Evolutionary conservation across 2,797 vertebrate species (phyloP).

Genomic region (Acanthornis magna): DNA sequence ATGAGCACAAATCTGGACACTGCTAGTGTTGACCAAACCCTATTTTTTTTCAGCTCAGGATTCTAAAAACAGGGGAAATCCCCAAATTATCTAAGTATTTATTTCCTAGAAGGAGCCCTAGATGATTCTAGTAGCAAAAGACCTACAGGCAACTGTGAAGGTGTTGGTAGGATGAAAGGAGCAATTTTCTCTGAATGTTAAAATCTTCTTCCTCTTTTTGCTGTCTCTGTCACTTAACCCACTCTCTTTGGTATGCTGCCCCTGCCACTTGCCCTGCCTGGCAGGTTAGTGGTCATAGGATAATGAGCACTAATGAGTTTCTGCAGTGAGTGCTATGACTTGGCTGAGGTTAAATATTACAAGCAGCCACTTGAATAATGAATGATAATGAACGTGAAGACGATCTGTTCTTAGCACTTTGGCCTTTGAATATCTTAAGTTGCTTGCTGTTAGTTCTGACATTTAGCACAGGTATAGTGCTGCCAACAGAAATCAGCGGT

Average conservation of each 20-base stretch:
- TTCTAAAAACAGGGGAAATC: not conserved
- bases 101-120: not conserved
- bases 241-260: not conserved
- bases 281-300: not conserved
- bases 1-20: rapidly evolving
- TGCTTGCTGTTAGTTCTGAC: not conserved
- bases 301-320: conserved; percentile 31
- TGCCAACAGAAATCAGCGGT: not conserved
- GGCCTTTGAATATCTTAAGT: not conserved
- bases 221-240: not conserved
- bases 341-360: conserved; percentile 19
- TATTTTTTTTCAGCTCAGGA: not conserved
- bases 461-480: not conserved
- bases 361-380: conserved; percentile 27
- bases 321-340: not conserved
- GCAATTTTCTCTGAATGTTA: not conserved
- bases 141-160: not conserved
- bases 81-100: not conserved
- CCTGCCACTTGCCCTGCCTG: not conserved
- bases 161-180: not conserved
- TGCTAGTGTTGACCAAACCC: not conserved
- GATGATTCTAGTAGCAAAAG: not conserved
- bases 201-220: not conserved
- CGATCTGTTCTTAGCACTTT: not conserved
- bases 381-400: not conserved